Evolutionary conservation across 2,113 vertebrate species (phyloP).

Genomic region (Erythrolamprus reginae): DNA sequence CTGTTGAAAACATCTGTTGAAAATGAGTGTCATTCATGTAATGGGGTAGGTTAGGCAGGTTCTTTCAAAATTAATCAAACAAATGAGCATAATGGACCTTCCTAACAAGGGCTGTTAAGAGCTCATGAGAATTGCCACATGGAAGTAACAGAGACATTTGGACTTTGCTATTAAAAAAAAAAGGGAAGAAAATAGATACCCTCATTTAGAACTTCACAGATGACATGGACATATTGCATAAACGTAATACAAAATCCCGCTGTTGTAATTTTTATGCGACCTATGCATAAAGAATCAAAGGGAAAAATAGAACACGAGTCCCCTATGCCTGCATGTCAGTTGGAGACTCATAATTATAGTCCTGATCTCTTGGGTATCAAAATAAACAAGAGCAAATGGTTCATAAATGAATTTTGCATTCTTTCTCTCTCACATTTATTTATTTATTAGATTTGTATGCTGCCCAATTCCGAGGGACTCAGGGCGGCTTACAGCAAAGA

Average conservation of each 20-base stretch:
- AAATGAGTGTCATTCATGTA: slow-evolving; percentile 55
- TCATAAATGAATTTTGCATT: background rate
- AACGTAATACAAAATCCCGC: slow-evolving; percentile 3
- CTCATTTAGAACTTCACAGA: background rate
- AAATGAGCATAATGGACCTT: slow-evolving; percentile 58
- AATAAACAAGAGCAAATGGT: slow-evolving; percentile 5
- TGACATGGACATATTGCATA: background rate
- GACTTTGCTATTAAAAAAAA: background rate
- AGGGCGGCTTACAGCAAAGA: too few relatives aligned
- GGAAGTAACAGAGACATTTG: slow-evolving; percentile 30
- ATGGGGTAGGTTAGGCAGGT: slow-evolving; percentile 41
- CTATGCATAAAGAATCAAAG: slow-evolving; percentile 15
- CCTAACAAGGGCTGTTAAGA: slow-evolving; percentile 38
- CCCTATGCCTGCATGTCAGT: slow-evolving; percentile 16
- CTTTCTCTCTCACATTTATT: background rate
- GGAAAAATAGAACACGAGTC: slow-evolving; percentile 35
- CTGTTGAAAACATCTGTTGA: slow-evolving; percentile 55
- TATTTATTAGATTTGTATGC: too few relatives aligned
- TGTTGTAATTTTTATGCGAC: background rate
- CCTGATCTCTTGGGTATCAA: slow-evolving; percentile 18
- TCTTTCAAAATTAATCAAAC: slow-evolving; percentile 58
- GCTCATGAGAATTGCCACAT: slow-evolving; percentile 14
- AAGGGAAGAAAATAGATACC: background rate
- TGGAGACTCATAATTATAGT: background rate
- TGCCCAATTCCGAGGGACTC: too few relatives aligned